Evolutionary conservation across 2,888 invertebrate genomes (phyloP).

Genomic region (Chymomyza procnemis): DNA sequence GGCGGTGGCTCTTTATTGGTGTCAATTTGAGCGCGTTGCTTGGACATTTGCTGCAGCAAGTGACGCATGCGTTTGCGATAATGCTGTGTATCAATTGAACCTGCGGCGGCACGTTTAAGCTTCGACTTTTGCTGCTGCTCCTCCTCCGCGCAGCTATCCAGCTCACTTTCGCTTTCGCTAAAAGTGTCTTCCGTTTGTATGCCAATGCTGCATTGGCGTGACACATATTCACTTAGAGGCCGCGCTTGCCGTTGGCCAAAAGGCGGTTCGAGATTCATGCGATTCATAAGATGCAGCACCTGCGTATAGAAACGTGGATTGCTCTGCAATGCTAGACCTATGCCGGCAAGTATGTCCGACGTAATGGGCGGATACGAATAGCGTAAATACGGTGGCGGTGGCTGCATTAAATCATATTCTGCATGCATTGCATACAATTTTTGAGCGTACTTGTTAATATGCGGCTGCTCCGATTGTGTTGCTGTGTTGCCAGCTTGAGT

Average conservation of each 20-base stretch:
- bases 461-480: conserved; percentile 38
- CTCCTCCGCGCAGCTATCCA: conserved; percentile 75
- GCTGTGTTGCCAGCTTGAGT: conserved; percentile 36
- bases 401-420: conserved; percentile 84
- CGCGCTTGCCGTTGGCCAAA: conserved; percentile 80
- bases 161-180: conserved; percentile 67
- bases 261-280: conserved; percentile 93
- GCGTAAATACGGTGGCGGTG: conserved; percentile 86
- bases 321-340: conserved; percentile 85
- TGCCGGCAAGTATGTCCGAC: conserved; percentile 86
- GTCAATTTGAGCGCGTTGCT: conserved; percentile 18
- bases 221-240: conserved; percentile 3
- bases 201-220: conserved; percentile 21
- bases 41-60: conserved; percentile 48
- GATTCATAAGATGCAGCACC: conserved; percentile 95
- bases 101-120: conserved; percentile 35
- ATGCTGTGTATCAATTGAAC: conserved; percentile 25
- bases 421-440: conserved; percentile 82
- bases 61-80: conserved; percentile 65
- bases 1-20: neutral
- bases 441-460: conserved; percentile 80
- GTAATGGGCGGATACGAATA: conserved; percentile 91
- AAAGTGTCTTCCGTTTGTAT: conserved; percentile 68
- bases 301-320: conserved; percentile 91
- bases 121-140: neutral